phyloP scores from a whole-genome alignment of 2,888 invertebrate species.

The Prosopocoilus inquinatus region DNA sequence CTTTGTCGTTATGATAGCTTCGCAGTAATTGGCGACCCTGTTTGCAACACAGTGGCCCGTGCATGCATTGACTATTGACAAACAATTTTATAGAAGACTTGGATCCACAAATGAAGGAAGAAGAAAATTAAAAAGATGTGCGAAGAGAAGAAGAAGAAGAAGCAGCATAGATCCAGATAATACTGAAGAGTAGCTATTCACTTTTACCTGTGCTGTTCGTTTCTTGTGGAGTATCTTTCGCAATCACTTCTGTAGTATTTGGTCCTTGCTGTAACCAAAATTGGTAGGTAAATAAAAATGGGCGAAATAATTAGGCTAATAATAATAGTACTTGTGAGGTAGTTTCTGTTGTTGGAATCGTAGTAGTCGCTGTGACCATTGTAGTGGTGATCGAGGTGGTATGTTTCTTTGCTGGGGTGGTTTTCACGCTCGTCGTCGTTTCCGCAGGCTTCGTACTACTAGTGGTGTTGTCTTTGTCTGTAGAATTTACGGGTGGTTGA shows the following conservation, averaged over 20 bases:
- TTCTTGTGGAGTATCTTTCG: not conserved
- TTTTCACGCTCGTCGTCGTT: slow-evolving; percentile 28
- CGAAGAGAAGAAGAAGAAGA: no score
- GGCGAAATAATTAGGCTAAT: not conserved
- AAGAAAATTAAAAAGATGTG: no score
- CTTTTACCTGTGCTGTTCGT: not conserved
- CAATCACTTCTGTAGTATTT: not conserved
- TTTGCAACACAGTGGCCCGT: slow-evolving; percentile 83
- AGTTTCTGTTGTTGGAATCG: slow-evolving; percentile 13
- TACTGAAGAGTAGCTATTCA: no score
- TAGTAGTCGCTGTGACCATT: slow-evolving; percentile 32
- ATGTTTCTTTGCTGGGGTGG: slow-evolving; percentile 33
- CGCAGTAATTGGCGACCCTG: slow-evolving; percentile 80
- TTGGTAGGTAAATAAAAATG: not conserved
- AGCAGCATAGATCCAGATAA: no score
- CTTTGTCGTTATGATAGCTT: slow-evolving; percentile 73
- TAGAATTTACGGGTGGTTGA: slow-evolving; percentile 65
- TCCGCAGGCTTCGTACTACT: slow-evolving; percentile 16
- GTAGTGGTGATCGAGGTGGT: slow-evolving; percentile 42
- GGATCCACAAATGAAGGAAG: no score
- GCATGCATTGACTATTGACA: slow-evolving; percentile 48
- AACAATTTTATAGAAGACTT: no score
- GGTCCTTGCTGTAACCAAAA: not conserved
- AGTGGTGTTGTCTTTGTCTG: slow-evolving; percentile 31
- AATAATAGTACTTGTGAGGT: slow-evolving; percentile 8